phyloP scores from a whole-genome alignment of 2,113 vertebrate genomes.

The Mohoua ochrocephala region DNA sequence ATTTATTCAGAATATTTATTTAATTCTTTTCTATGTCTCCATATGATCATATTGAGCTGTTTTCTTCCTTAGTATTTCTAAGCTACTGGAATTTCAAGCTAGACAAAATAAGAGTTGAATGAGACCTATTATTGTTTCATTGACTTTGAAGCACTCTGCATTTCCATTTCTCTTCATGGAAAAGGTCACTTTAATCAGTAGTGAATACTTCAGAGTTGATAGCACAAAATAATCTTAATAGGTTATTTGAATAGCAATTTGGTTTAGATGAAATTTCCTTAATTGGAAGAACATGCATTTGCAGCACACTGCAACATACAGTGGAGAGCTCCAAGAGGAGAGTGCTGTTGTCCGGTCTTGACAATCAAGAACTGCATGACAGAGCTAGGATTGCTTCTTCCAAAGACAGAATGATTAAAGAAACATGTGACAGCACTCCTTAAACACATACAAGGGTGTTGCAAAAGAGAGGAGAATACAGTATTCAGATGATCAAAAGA shows the following conservation, averaged over 20 bases:
- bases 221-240: conserved; percentile 17
- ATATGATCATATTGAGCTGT: background rate
- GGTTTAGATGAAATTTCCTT: background rate
- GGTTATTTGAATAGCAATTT: conserved; percentile 30
- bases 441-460: background rate
- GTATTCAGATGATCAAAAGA: background rate
- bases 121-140: background rate
- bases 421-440: background rate
- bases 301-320: background rate
- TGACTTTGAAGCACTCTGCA: background rate
- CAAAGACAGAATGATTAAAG: background rate
- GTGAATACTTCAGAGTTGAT: conserved; percentile 14
- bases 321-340: background rate
- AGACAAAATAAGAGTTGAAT: background rate
- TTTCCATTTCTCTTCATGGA: background rate
- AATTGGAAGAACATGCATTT: background rate
- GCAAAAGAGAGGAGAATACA: background rate
- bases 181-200: conserved; percentile 56
- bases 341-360: background rate
- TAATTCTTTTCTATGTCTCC: background rate
- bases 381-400: background rate
- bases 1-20: background rate
- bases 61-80: background rate
- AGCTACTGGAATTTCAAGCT: background rate
- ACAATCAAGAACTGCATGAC: background rate